Percentiles rank a stretch among this genome's conserved stretches.
phyloP scores from a whole-genome alignment of 92 coral and sea anemone genomes.

The Umimayanthus chanpuru region DNA sequence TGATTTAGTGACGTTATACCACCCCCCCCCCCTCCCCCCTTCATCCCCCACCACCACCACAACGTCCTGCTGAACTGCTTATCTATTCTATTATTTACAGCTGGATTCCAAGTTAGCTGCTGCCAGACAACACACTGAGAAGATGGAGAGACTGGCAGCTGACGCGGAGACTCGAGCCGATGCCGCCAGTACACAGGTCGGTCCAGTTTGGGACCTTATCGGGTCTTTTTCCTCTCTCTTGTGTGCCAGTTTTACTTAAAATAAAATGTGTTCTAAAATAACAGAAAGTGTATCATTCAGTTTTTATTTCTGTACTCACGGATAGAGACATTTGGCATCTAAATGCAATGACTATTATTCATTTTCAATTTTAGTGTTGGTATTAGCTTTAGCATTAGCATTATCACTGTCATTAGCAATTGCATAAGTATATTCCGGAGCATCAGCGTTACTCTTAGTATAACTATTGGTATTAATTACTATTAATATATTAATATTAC shows the following conservation, averaged over 20 bases:
- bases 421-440: too few species aligned
- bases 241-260: background rate
- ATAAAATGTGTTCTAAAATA: background rate
- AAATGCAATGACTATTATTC: too few species aligned
- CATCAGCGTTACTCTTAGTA: too few species aligned
- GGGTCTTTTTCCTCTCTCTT: too few species aligned
- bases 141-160: slow-evolving; percentile 86
- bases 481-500: too few species aligned
- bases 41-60: too few species aligned
- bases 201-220: background rate
- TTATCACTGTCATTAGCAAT: too few species aligned
- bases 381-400: too few species aligned
- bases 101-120: slow-evolving; percentile 70
- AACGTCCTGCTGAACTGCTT: background rate
- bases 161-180: slow-evolving; percentile 97
- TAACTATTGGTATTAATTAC: too few species aligned
- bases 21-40: background rate
- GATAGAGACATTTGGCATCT: background rate
- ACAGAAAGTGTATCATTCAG: background rate
- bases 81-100: slow-evolving; percentile 41
- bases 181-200: slow-evolving; percentile 94
- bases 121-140: slow-evolving; percentile 63
- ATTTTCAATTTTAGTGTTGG: too few species aligned
- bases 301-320: background rate
- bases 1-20: background rate